Evolutionary conservation across 2,797 vertebrate genomes (phyloP).

Genomic region (Sebastes baramenuke): DNA sequence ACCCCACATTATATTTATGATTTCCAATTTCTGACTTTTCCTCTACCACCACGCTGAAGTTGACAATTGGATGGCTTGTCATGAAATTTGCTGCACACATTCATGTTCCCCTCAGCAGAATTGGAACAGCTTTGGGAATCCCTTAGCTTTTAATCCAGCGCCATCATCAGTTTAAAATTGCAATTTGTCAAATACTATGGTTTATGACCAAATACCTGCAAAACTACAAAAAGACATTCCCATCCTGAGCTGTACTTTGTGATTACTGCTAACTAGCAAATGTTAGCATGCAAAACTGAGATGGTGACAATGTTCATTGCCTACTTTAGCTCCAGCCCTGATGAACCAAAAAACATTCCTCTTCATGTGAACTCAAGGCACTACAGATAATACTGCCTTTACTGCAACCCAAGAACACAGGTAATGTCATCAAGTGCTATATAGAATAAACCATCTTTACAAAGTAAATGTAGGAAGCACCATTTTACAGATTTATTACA

Average conservation of each 20-base stretch:
- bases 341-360: neutral
- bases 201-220: neutral
- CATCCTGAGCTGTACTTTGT: neutral
- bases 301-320: too few species aligned
- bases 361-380: neutral
- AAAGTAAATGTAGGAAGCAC: neutral
- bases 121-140: neutral
- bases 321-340: fast-evolving
- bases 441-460: neutral
- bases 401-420: neutral
- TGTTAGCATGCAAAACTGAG: neutral
- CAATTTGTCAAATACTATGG: neutral
- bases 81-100: neutral
- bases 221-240: neutral
- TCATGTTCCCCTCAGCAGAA: neutral
- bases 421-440: neutral
- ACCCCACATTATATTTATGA: too few species aligned
- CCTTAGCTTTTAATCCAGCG: neutral
- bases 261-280: neutral
- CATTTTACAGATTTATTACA: neutral
- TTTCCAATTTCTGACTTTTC: neutral
- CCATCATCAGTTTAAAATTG: neutral
- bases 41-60: neutral
- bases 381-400: neutral
- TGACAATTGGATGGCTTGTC: neutral